Evolutionary conservation across 2,888 invertebrate species (phyloP), one percentile per base, ranked within the genome.

Genomic region (Apamea crenata): DNA sequence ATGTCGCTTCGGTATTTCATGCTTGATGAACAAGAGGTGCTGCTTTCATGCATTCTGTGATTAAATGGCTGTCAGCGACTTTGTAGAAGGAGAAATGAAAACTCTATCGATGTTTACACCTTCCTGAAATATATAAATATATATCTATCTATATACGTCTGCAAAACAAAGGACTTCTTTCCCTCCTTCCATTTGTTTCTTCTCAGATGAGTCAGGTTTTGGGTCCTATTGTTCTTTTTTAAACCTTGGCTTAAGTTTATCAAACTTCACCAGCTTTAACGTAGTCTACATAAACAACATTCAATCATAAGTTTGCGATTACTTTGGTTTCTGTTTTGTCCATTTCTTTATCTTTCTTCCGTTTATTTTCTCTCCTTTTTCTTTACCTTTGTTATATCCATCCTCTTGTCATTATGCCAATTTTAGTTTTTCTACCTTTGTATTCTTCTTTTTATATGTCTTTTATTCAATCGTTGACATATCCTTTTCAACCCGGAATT

Each of bases 1-100:
- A 86, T 83, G 74, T 83, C 56, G n/a, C 47, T 68, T 40, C 14
- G 76, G 82, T 71, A 82, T 83, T 80, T 80, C 83, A 86, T 80
- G 85, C 85, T 74, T 73, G 36, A 72, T 77, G 80, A 21, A 32
- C 56, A 32, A 44, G 68, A 47, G 36, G 44, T 74, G 53, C 25
- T 75, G 69, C 82, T 78, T 85, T 70, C 86, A 36, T 84, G 61
- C 32, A 61, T 66, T 75, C 8, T 25, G 25, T 82, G n/a, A 74
- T 78, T 76, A n/a, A 76, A 25, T 81, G 25, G 25, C 32, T 85
- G 71, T 81, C 77, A 68, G n/a, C 12, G 16, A 18, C 7, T 66
- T 66, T 32, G 50, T 44, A 14, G 5, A 2, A 0, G 16, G 16
- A 53, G 40, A 53, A 53, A 53, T 73, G 7, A 40, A n/a, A 59